Percentiles rank a stretch among this genome's conserved stretches.
phyloP scores from a whole-genome alignment of 2,113 vertebrate species.

The Saguinus midas region DNA sequence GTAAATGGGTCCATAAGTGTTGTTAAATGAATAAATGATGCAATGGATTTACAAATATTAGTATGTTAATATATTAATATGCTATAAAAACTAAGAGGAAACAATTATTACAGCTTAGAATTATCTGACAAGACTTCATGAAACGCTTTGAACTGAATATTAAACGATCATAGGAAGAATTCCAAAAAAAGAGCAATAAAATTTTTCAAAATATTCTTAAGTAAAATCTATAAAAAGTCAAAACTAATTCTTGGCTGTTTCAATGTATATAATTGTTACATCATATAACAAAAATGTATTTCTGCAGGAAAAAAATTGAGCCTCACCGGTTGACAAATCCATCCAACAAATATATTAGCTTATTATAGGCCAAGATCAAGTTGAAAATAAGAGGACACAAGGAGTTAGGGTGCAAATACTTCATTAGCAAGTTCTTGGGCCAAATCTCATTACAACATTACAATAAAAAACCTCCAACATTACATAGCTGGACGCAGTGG shows the following conservation, averaged over 20 bases:
- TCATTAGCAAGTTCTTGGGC: not conserved
- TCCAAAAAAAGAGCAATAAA: not conserved
- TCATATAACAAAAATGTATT: not conserved
- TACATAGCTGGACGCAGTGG: not conserved
- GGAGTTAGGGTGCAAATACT: not conserved
- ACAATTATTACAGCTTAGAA: not conserved
- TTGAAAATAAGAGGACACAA: not conserved
- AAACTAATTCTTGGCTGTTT: not conserved
- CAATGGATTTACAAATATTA: not conserved
- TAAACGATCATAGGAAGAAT: not conserved
- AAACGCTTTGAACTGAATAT: not conserved
- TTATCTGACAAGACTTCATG: not conserved
- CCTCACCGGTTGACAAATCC: not conserved
- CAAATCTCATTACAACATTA: not conserved
- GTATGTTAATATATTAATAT: not conserved
- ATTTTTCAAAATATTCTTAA: not conserved
- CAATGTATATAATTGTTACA: not conserved
- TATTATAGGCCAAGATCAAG: not conserved
- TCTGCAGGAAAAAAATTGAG: not conserved
- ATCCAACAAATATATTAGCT: not conserved
- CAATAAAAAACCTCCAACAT: slow-evolving; percentile 18
- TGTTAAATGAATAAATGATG: not conserved
- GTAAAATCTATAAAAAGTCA: not conserved
- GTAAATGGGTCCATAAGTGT: not conserved
- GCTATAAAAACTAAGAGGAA: not conserved